These are phyloP conservation scores for Poicephalus meyeri DNA, from an alignment of 2,113 vertebrate genomes.

Conservation along the genomic window DNA sequence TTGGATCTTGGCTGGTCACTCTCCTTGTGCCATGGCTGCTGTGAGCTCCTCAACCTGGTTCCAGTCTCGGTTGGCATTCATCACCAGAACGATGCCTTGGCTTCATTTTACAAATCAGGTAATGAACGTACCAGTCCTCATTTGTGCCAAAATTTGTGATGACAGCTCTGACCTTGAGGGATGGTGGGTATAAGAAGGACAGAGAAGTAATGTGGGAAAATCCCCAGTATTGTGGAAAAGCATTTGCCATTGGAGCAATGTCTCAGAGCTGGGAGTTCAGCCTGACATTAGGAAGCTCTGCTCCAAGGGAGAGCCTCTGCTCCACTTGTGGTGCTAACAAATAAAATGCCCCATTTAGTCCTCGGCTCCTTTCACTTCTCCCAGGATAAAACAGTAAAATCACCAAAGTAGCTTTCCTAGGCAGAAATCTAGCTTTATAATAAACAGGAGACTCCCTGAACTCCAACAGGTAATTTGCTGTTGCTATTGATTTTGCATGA, in stretches of 20 bases:
- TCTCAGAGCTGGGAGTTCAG: background rate
- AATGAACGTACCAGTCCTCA: background rate
- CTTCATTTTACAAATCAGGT: background rate
- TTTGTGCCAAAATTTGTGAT: background rate
- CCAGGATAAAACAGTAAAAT: background rate
- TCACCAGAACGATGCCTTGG: background rate
- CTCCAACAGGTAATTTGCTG: background rate
- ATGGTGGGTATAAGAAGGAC: background rate
- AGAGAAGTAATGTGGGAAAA: background rate
- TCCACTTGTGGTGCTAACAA: background rate
- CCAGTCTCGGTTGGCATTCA: background rate
- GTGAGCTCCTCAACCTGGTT: background rate
- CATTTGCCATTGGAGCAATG: fast-evolving
- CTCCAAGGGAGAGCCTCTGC: background rate
- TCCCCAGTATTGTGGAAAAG: background rate
- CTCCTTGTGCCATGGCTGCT: fast-evolving
- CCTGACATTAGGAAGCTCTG: background rate
- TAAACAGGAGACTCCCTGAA: background rate
- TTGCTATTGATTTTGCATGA: background rate
- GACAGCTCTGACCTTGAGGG: background rate
- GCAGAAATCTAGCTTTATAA: background rate
- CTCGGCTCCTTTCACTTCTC: background rate
- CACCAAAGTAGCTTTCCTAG: background rate
- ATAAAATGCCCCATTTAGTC: background rate
- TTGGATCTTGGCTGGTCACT: background rate